These are phyloP conservation scores for Pangasius sanitwongsei DNA, from an alignment of 2,797 vertebrate genomes.

Conservation along the genomic window DNA sequence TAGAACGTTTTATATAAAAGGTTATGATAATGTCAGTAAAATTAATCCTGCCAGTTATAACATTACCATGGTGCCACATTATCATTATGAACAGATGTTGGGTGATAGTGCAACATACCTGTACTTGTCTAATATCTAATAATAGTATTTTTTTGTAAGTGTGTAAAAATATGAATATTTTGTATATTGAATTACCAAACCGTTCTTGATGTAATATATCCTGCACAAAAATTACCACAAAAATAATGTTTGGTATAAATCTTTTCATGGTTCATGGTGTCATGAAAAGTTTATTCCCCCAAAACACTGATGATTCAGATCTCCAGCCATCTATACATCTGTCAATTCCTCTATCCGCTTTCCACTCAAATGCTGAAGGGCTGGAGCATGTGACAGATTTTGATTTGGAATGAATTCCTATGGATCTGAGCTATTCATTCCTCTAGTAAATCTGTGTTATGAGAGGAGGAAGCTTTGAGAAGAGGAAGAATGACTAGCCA, in stretches of 20 bases:
- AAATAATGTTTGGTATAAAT: not conserved
- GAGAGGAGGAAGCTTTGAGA: conserved; percentile 33
- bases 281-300: not conserved
- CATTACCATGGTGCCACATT: not conserved
- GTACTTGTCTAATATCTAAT: not conserved
- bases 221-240: not conserved
- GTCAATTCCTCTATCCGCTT: conserved; percentile 21
- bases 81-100: not conserved
- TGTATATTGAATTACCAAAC: not conserved
- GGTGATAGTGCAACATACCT: not conserved
- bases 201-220: not conserved
- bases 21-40: not conserved
- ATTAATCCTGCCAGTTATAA: conserved; percentile 6
- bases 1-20: not conserved
- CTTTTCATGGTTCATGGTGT: conserved; percentile 1
- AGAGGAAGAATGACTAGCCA: conserved; percentile 46
- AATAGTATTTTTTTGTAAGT: not conserved
- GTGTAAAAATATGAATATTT: not conserved
- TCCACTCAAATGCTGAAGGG: conserved; percentile 54
- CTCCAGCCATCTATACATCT: conserved; percentile 9
- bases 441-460: conserved; percentile 46
- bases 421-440: conserved; percentile 38
- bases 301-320: not conserved
- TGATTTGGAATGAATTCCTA: conserved; percentile 32
- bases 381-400: conserved; percentile 59